Evolutionary conservation across 2,888 invertebrate species (phyloP).

Genomic region (Odontothrips loti): DNA sequence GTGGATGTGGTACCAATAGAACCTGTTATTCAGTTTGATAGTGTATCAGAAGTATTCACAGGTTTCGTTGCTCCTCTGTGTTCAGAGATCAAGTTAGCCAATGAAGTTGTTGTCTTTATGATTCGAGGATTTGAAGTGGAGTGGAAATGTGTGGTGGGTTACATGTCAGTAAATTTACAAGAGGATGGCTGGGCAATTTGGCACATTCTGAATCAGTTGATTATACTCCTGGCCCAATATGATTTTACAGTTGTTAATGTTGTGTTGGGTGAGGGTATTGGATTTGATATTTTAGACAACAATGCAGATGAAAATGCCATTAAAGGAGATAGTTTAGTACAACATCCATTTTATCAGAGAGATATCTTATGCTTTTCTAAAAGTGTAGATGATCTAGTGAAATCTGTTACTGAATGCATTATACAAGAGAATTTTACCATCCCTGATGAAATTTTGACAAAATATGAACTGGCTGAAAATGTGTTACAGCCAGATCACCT

Average conservation of each 20-base stretch:
- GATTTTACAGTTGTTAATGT: constrained; percentile 10
- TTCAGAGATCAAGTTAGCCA: neutral
- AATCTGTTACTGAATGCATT: neutral
- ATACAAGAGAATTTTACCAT: neutral
- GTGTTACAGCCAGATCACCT: neutral
- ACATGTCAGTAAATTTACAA: neutral
- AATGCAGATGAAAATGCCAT: neutral
- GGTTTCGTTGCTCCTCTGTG: neutral
- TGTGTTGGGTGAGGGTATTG: neutral
- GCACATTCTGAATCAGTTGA: constrained; percentile 4
- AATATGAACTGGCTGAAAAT: neutral
- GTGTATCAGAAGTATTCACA: neutral
- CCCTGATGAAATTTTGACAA: constrained; percentile 6
- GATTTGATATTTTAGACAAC: constrained; percentile 1
- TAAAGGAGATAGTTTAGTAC: neutral
- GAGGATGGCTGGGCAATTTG: neutral
- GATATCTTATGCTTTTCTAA: neutral
- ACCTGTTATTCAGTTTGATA: neutral
- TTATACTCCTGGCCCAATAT: neutral
- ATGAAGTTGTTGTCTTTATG: neutral
- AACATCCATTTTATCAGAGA: neutral
- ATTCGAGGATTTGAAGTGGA: neutral
- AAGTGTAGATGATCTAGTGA: neutral
- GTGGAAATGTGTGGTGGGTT: neutral
- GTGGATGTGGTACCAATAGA: neutral